Percentiles rank a stretch among this genome's conserved stretches.
phyloP scores from a whole-genome alignment of 1,140 invertebrate genomes.

The Aphaenogaster rudis region DNA sequence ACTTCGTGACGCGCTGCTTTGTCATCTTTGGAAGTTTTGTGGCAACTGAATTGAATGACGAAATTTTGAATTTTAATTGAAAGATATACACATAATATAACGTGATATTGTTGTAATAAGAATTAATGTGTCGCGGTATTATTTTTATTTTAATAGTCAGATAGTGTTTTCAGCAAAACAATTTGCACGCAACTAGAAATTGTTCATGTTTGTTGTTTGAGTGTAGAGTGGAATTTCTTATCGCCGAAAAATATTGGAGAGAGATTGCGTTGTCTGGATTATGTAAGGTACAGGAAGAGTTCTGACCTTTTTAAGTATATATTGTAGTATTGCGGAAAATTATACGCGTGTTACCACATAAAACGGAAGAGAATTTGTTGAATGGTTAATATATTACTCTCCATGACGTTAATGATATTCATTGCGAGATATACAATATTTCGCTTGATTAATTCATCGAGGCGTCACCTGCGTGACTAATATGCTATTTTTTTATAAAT shows the following conservation, averaged over 20 bases:
- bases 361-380: not conserved
- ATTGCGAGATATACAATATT: conserved; percentile 14
- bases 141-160: not conserved
- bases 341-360: not conserved
- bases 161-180: not conserved
- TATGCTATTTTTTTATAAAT: conserved; percentile 42
- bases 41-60: not conserved
- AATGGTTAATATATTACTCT: conserved; percentile 38
- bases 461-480: conserved; percentile 56
- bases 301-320: not conserved
- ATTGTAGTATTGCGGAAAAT: not conserved
- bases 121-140: not conserved
- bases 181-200: conserved; percentile 11
- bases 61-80: conserved; percentile 1
- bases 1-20: not conserved
- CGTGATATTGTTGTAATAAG: not conserved
- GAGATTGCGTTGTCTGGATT: not conserved
- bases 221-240: not conserved
- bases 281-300: not conserved
- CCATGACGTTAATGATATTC: conserved; percentile 48
- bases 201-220: not conserved
- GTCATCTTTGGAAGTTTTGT: not conserved
- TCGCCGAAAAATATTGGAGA: not conserved
- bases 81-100: not conserved
- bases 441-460: conserved; percentile 39